A percentile compares a stretch with the other conserved stretches of the same genome.
phyloP scores from a whole-genome alignment of 1,140 invertebrate genomes.

The Dendroctonus valens region DNA sequence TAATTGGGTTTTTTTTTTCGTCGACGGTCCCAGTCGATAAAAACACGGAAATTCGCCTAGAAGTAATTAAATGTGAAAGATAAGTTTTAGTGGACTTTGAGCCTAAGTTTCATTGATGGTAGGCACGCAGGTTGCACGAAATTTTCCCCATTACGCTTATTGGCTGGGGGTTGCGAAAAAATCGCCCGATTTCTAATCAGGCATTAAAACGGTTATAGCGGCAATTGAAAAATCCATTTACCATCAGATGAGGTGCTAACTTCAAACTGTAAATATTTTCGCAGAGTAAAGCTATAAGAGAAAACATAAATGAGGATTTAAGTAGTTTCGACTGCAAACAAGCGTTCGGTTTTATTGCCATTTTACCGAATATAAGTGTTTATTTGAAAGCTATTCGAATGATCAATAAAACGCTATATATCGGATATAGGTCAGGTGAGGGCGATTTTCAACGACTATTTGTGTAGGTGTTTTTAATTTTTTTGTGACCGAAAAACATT shows the following conservation, averaged over 20 bases:
- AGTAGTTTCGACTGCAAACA: slow-evolving; percentile 9
- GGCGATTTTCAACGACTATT: background rate
- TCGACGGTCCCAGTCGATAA: slow-evolving; percentile 6
- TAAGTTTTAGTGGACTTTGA: slow-evolving; percentile 5
- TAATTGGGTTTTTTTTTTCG: slow-evolving; percentile 27
- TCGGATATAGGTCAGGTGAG: background rate
- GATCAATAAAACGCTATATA: background rate
- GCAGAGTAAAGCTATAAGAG: too few relatives aligned
- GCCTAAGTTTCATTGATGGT: too few relatives aligned
- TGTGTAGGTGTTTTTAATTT: background rate
- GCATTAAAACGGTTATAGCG: too few relatives aligned
- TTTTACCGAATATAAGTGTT: background rate
- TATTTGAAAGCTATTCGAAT: slow-evolving; percentile 3
- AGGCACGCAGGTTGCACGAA: too few relatives aligned
- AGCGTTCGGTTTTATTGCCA: slow-evolving; percentile 3
- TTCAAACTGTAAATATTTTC: too few relatives aligned
- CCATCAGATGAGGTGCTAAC: too few relatives aligned
- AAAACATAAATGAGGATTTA: slow-evolving; percentile 8
- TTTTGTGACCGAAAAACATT: too few relatives aligned
- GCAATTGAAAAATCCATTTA: too few relatives aligned
- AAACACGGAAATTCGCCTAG: slow-evolving; percentile 17
- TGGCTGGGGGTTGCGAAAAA: too few relatives aligned
- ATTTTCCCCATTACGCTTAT: too few relatives aligned
- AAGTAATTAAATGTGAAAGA: slow-evolving; percentile 25
- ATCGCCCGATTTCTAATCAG: too few relatives aligned